phyloP scores from a whole-genome alignment of 1,140 invertebrate genomes.

The Episyrphus balteatus region DNA sequence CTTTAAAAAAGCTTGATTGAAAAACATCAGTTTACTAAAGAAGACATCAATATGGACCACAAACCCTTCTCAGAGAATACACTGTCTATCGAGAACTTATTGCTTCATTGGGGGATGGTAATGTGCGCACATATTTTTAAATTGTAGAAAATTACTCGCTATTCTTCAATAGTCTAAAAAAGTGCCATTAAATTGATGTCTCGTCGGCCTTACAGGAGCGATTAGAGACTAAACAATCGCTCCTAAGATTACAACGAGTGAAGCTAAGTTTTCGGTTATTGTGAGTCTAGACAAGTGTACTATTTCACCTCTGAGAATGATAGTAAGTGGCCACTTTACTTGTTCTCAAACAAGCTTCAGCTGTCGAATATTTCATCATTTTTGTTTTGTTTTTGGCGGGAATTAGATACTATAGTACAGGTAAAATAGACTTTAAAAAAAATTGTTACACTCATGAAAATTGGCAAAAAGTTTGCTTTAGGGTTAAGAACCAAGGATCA shows the following conservation, averaged over 20 bases:
- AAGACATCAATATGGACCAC: constrained; percentile 24
- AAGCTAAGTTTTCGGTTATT: constrained; percentile 12
- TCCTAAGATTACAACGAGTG: constrained; percentile 36
- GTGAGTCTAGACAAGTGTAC: constrained; percentile 7
- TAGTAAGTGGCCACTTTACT: not conserved
- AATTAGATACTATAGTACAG: not conserved
- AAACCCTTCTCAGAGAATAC: constrained; percentile 2
- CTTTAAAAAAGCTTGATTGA: constrained; percentile 4
- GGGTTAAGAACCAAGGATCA: too few species aligned
- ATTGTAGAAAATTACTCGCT: constrained; percentile 8
- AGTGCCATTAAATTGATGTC: constrained; percentile 13
- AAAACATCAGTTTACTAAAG: constrained; percentile 34
- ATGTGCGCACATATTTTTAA: constrained; percentile 18
- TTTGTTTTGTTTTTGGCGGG: too few species aligned
- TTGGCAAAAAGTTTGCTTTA: too few species aligned
- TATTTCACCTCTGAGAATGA: not conserved
- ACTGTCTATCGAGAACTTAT: constrained; percentile 6
- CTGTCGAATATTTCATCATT: constrained; percentile 33
- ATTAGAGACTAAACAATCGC: constrained; percentile 12
- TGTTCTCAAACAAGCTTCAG: constrained; percentile 17
- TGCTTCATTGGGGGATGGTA: constrained; percentile 5
- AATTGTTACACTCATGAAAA: too few species aligned
- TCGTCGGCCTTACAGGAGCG: constrained; percentile 34
- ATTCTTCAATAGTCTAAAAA: constrained; percentile 18
- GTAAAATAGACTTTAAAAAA: too few species aligned